Evolutionary conservation across 2,888 invertebrate genomes (phyloP).

Genomic region (Leptopilina myrica): DNA sequence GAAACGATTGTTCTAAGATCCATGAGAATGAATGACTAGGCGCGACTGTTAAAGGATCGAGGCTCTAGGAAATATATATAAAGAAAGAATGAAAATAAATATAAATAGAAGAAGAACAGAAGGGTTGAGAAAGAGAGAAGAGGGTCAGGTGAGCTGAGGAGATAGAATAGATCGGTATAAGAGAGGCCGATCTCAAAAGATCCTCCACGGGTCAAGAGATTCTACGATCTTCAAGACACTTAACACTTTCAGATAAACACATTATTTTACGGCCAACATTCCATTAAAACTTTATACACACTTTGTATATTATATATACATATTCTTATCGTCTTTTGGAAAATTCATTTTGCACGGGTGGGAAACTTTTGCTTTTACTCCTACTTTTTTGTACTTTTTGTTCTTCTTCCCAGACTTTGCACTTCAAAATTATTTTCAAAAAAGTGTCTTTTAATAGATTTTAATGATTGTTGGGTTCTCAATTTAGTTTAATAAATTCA

Average conservation of each 20-base stretch:
- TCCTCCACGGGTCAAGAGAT: conserved; percentile 27
- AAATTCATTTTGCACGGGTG: no score
- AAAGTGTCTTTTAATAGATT: no score
- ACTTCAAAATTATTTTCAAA: no score
- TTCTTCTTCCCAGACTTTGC: no score
- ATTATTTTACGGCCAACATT: background rate
- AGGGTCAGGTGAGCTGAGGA: conserved; percentile 18
- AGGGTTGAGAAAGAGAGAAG: conserved; percentile 13
- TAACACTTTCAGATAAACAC: conserved; percentile 7
- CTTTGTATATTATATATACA: no score
- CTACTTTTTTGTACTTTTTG: no score
- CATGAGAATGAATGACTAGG: conserved; percentile 40
- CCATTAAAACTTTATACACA: no score
- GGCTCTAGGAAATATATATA: conserved; percentile 27
- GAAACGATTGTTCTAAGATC: conserved; percentile 38
- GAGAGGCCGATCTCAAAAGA: conserved; percentile 13
- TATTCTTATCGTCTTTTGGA: no score
- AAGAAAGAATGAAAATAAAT: conserved; percentile 24
- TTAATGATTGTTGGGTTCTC: no score
- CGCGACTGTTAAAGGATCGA: conserved; percentile 33
- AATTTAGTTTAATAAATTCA: no score
- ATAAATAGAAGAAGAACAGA: conserved; percentile 23
- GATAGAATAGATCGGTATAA: conserved; percentile 8
- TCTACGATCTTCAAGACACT: conserved; percentile 7
- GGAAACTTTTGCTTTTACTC: no score